phyloP scores from a whole-genome alignment of 2,888 invertebrate species.

The Lacanobia wlatinum region DNA sequence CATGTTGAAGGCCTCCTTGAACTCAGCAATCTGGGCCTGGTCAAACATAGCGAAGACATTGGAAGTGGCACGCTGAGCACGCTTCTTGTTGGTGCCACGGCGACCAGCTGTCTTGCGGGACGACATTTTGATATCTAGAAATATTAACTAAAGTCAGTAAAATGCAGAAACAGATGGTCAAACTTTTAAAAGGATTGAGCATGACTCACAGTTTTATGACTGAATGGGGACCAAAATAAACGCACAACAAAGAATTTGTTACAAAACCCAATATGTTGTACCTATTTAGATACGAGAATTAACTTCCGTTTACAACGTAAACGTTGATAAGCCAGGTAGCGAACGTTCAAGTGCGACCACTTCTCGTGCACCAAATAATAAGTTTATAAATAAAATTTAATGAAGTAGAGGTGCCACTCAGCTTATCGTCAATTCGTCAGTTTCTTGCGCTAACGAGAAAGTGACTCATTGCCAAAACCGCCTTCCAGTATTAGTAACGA shows the following conservation, averaged over 20 bases:
- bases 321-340: slow-evolving; percentile 47
- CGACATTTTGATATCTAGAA: slow-evolving; percentile 92
- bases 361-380: slow-evolving; percentile 11
- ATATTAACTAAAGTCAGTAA: background rate
- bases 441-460: slow-evolving; percentile 73
- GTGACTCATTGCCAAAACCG: slow-evolving; percentile 80
- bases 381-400: slow-evolving; percentile 75
- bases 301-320: slow-evolving; percentile 44
- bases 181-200: background rate
- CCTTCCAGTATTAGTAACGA: slow-evolving; percentile 67
- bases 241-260: slow-evolving; percentile 13
- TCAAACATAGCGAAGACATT: slow-evolving; percentile 99
- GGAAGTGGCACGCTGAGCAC: slow-evolving; percentile 99
- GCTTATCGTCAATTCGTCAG: slow-evolving; percentile 76
- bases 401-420: slow-evolving; percentile 71
- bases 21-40: slow-evolving; percentile 99
- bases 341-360: slow-evolving; percentile 10
- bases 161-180: slow-evolving; percentile 17
- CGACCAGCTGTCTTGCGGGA: slow-evolving; percentile 99
- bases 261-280: slow-evolving; percentile 14
- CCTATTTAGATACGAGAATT: slow-evolving; percentile 27
- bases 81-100: slow-evolving; percentile 98
- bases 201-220: slow-evolving; percentile 28
- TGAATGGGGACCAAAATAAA: slow-evolving; percentile 15
- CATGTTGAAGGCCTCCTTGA: slow-evolving; percentile 99